A percentile compares a stretch with the other conserved stretches of the same genome.
These are phyloP conservation scores for Rafetus swinhoei DNA, from an alignment of 2,113 vertebrate genomes.

Conservation along the genomic window DNA sequence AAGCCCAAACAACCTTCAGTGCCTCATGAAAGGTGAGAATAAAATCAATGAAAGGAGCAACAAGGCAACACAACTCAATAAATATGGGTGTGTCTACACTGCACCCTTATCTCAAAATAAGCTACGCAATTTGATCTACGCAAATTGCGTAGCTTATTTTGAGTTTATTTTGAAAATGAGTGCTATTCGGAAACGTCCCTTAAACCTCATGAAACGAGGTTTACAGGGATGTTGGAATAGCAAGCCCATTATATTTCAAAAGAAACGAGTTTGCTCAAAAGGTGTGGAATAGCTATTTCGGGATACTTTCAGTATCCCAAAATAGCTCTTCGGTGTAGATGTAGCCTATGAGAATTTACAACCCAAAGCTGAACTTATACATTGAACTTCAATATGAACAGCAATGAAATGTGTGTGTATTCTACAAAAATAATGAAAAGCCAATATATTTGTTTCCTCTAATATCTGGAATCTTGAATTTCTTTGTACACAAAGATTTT, in stretches of 20 bases:
- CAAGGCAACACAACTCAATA: fast-evolving
- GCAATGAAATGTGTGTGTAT: not conserved
- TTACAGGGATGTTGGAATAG: too few relatives aligned
- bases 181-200: too few relatives aligned
- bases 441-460: not conserved
- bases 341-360: not conserved
- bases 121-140: too few relatives aligned
- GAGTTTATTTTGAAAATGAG: too few relatives aligned
- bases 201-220: too few relatives aligned
- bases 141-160: too few relatives aligned
- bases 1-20: not conserved
- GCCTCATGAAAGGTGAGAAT: not conserved
- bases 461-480: not conserved
- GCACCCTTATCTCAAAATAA: too few relatives aligned
- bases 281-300: too few relatives aligned
- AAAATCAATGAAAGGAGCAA: not conserved
- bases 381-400: not conserved
- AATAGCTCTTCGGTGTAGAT: too few relatives aligned
- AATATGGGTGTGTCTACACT: not conserved
- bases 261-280: too few relatives aligned
- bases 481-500: not conserved
- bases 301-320: too few relatives aligned
- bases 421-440: not conserved
- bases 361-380: not conserved
- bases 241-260: too few relatives aligned